Evolutionary conservation across 1,140 invertebrate genomes (phyloP).

Genomic region (Vanessa atalanta): DNA sequence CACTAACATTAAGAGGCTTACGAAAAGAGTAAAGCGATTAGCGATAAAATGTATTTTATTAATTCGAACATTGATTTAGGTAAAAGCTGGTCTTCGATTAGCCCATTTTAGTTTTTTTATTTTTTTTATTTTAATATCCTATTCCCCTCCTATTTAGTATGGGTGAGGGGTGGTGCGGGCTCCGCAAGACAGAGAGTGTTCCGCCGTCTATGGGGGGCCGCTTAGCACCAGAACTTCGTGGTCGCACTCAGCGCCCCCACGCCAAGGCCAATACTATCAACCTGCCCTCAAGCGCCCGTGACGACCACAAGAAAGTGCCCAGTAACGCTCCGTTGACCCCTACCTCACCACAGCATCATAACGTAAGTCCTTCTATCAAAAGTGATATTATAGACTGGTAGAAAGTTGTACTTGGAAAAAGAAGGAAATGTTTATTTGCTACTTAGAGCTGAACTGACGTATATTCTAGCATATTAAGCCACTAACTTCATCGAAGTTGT

Average conservation of each 20-base stretch:
- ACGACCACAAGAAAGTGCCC: conserved; percentile 52
- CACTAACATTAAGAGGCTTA: neutral
- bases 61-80: neutral
- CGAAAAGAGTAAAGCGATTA: neutral
- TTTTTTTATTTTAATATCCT: conserved; percentile 64
- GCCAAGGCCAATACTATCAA: conserved; percentile 84
- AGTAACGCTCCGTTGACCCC: conserved; percentile 44
- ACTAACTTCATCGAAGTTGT: too few species aligned
- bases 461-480: too few species aligned
- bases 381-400: neutral
- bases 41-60: neutral
- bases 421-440: too few species aligned
- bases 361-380: conserved; percentile 54
- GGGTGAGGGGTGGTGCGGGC: conserved; percentile 65
- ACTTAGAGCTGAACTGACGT: too few species aligned
- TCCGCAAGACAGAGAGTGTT: conserved; percentile 71
- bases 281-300: conserved; percentile 68
- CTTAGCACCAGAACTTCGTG: conserved; percentile 63
- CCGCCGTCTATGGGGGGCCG: conserved; percentile 69
- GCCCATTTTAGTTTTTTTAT: conserved; percentile 49
- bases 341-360: conserved; percentile 64
- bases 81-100: conserved; percentile 54
- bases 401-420: too few species aligned
- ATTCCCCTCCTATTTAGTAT: conserved; percentile 58
- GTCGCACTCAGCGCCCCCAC: conserved; percentile 79